A percentile compares a stretch with the other conserved stretches of the same genome.
phyloP scores from a whole-genome alignment of 2,113 vertebrate species.

The Pandion haliaetus region DNA sequence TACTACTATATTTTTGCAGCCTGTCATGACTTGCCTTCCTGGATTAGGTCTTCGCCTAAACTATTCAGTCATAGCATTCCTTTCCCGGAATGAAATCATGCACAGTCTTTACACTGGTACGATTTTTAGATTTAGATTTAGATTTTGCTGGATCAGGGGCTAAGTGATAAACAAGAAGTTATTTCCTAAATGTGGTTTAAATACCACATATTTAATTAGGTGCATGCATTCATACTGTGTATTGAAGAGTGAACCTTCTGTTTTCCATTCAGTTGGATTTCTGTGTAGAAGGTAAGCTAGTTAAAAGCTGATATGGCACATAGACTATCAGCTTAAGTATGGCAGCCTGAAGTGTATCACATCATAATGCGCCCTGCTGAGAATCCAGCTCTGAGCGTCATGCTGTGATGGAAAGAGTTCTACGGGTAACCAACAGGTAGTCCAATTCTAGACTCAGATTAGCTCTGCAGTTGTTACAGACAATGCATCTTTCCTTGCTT shows the following conservation, averaged over 20 bases:
- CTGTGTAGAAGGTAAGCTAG: not conserved
- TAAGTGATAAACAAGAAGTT: not conserved
- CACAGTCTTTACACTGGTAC: not conserved
- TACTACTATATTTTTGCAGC: not conserved
- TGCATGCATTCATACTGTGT: not conserved
- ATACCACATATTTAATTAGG: not conserved
- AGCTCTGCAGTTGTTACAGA: not conserved
- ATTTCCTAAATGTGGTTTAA: not conserved
- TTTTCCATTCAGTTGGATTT: not conserved
- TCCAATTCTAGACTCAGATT: accelerated
- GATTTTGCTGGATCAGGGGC: not conserved
- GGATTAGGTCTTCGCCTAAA: not conserved
- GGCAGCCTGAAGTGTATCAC: not conserved
- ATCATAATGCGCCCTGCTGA: not conserved
- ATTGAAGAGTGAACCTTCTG: not conserved
- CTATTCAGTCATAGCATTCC: not conserved
- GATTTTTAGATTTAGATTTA: not conserved
- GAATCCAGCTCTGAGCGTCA: not conserved
- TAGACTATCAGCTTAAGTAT: not conserved
- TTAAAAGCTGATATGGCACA: not conserved
- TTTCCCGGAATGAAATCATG: not conserved
- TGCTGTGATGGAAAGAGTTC: not conserved
- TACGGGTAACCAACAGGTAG: not conserved
- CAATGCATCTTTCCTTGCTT: not conserved
- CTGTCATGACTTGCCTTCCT: not conserved